These are phyloP conservation scores for Metopia argyrocephala DNA, from an alignment of 2,888 invertebrate species.

Conservation along the genomic window DNA sequence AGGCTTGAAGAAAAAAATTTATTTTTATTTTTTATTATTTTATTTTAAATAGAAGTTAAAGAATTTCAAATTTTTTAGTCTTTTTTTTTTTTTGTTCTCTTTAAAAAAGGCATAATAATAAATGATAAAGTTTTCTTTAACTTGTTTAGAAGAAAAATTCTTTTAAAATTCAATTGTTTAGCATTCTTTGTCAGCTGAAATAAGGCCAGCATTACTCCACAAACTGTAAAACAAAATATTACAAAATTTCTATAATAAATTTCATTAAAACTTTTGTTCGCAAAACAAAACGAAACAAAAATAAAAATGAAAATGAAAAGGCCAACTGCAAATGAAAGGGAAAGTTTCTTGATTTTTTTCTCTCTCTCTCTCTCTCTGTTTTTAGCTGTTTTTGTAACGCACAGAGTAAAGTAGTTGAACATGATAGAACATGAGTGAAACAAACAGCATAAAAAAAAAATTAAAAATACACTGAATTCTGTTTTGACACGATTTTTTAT, in stretches of 20 bases:
- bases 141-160: background rate
- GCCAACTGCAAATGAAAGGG: background rate
- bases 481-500: too few species aligned
- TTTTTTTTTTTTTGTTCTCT: too few species aligned
- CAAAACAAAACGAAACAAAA: constrained; percentile 14
- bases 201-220: background rate
- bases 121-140: background rate
- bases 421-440: constrained; percentile 27
- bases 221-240: constrained; percentile 34
- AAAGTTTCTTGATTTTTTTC: too few species aligned
- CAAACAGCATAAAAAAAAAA: too few species aligned
- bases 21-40: too few species aligned
- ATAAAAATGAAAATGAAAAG: background rate
- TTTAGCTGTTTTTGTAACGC: too few species aligned
- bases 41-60: too few species aligned
- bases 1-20: too few species aligned
- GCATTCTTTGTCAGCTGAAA: background rate
- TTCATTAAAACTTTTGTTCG: constrained; percentile 56
- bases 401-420: constrained; percentile 16
- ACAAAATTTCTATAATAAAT: constrained; percentile 56
- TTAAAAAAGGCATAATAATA: too few species aligned
- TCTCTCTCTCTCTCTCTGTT: too few species aligned
- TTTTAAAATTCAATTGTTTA: background rate
- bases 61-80: too few species aligned
- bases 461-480: too few species aligned